Conservation (phyloP, 2,113 vertebrate genomes). For the Crotalus tigris region DNA sequence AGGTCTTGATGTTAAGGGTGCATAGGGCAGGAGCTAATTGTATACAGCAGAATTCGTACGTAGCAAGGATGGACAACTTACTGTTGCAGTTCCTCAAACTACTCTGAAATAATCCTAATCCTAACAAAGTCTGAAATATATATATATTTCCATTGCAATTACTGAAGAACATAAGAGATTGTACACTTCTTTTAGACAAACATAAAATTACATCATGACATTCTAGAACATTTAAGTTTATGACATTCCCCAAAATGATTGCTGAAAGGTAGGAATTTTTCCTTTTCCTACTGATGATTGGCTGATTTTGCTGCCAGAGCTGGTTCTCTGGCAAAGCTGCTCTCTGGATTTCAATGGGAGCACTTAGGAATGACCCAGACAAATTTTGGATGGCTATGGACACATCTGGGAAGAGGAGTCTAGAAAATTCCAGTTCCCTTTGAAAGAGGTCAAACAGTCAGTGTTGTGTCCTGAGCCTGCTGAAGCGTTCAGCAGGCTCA, state of each 20-base stretch:
- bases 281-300: not conserved
- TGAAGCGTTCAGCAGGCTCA: no score
- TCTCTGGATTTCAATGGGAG: not conserved
- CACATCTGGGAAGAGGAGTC: not conserved
- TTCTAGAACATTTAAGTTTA: not conserved
- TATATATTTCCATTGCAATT: not conserved
- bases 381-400: not conserved
- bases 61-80: not conserved
- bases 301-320: not conserved
- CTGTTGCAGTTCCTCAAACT: not conserved
- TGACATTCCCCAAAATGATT: not conserved
- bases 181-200: not conserved
- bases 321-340: not conserved
- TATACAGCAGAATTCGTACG: no score
- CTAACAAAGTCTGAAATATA: not conserved
- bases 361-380: not conserved
- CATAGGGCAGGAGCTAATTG: not conserved
- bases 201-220: not conserved
- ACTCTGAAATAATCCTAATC: not conserved
- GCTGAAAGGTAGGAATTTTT: not conserved
- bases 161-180: not conserved
- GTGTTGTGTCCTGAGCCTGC: no score
- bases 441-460: not conserved
- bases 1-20: slow-evolving; percentile 34
- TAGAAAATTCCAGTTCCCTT: not conserved